Evolutionary conservation across 2,113 vertebrate species (phyloP), one percentile per base, ranked within the genome.

Genomic region (Hippocampus zosterae): DNA sequence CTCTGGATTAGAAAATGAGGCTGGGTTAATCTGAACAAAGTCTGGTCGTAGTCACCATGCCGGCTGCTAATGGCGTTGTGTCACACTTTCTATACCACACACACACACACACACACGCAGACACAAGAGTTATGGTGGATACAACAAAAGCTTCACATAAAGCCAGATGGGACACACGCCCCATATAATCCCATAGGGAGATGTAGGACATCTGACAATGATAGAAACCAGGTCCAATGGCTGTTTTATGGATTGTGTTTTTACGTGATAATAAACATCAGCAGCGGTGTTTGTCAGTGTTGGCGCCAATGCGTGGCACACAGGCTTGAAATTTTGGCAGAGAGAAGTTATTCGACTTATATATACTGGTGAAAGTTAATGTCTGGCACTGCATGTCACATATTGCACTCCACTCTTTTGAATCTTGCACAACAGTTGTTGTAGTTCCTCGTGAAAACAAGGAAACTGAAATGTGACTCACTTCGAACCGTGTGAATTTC

Each of bases 1-100:
- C 1, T 55, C 68, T 70, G 76, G 85, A 77, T 87, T 88, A 90
- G 76, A 69, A 76, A 69, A 84, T 79, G 81, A 84, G 74, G 69
- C 42, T 9, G 50, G 18, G 69, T 76, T 87, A 81, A 88, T 87
- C 83, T 84, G 68, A 83, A 81, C 69, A 84, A 77, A 76, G 73
- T 81, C 84, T 83, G 80, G 73, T 60, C 5, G 53, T 74, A 74
- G 72, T 75, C 78, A 13, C 10, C 19, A 21, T 70, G 72, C 48
- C 40, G 59, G 25, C 16, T 75, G 19, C 60, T 73, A 67, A 82
- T 73, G 53, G 61, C 74, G 70, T 64, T 69, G 27, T 73, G 70
- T 66, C 73, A 68, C 3, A 57, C 40, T 75, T 75, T 68, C 69
- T 75, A 59, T 63, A 50, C 29, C 19, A 64, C 68, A 73, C 62